Evolutionary conservation across 2,113 vertebrate genomes (phyloP).

Genomic region (Indri indri): DNA sequence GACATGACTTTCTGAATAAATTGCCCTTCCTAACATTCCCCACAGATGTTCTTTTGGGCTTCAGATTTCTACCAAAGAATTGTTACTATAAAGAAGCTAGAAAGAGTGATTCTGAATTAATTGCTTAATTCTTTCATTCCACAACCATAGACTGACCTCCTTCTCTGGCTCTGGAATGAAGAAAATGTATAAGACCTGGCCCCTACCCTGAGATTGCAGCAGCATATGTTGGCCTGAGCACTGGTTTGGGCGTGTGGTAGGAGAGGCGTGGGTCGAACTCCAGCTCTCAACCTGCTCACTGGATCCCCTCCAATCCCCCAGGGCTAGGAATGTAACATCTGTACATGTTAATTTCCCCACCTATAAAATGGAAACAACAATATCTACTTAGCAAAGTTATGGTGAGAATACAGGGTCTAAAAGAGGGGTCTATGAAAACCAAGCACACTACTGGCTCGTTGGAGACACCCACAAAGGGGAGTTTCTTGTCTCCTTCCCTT

Average conservation of each 20-base stretch:
- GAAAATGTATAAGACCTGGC: neutral
- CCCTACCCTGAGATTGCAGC: neutral
- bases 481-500: neutral
- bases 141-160: neutral
- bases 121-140: neutral
- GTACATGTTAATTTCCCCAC: neutral
- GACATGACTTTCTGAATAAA: neutral
- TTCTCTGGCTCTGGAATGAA: neutral
- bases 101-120: slow-evolving; percentile 29
- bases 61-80: slow-evolving; percentile 42
- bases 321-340: neutral
- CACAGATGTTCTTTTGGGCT: slow-evolving; percentile 23
- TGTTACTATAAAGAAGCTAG: slow-evolving; percentile 44
- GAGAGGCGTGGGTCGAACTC: neutral
- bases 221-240: neutral
- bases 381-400: neutral
- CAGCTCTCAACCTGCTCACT: neutral
- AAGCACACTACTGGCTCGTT: fast-evolving
- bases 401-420: neutral
- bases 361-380: neutral
- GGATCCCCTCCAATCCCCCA: neutral
- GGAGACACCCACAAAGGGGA: neutral
- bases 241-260: neutral
- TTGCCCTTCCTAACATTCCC: neutral
- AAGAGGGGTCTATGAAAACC: neutral